Evolutionary conservation across 23 tunicate species (phyloP), one percentile per base, ranked within the genome.

Genomic region (Aplidium turbinatum): DNA sequence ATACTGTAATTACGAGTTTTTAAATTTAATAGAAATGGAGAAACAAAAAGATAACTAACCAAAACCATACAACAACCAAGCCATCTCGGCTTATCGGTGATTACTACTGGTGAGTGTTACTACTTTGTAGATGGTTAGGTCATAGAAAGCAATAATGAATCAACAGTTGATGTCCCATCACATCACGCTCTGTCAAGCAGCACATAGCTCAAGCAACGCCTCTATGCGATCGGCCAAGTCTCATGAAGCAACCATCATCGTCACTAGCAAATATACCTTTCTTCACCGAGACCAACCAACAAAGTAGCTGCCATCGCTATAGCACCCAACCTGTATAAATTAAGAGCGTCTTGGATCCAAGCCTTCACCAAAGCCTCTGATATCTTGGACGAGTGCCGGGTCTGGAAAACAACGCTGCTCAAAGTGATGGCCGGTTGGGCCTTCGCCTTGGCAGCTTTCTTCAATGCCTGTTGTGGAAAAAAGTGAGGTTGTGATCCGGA

Each of bases 301-400:
- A n/a, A n/a, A n/a, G 7, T 20, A 4, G 18, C 5, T 4, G 18
- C 4, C 21, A 9, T 13, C 25, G n/a, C n/a, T n/a, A 54, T 6
- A n/a, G n/a, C n/a, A n/a, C n/a, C n/a, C n/a, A n/a, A 87, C 94
- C 94, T 87, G 71, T 72, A 87, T 13, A 80, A 26, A 21, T 76
- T 65, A 25, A 88, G 51, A 24, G 87, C 86, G 55, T 81, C 78
- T 31, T 61, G 40, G 16, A 88, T 88, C 95, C 82, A 81, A 34
- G 28, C 32, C 45, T 81, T 88, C 24, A 88, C 76, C 60, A 80
- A 25, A 32, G 47, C 38, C 47, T 88, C 95, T 0, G 77, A 72
- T 4, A 72, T 57, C 1, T 25, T 38, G 7, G 57, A 13, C 16
- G 78, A 27, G 33, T 39, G 1, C 22, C 26, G 45, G 34, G 20